These are phyloP conservation scores for Parotocinclus haroldoi DNA, from an alignment of 2,797 vertebrate genomes.

Conservation along the genomic window DNA sequence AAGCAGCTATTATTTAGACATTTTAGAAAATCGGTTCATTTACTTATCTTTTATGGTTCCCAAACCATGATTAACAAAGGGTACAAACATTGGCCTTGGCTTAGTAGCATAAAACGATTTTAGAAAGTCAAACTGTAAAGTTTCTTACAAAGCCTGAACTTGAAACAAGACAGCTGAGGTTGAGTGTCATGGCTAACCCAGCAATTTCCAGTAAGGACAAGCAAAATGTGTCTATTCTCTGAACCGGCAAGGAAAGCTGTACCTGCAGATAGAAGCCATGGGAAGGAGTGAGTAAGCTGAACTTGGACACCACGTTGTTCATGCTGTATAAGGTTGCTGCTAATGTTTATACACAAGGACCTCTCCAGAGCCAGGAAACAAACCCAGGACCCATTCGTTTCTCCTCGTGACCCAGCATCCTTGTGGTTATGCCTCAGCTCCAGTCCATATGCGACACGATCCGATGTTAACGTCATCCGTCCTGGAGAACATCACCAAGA, in stretches of 20 bases:
- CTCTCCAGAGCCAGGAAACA: constrained; percentile 59
- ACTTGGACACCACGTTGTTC: constrained; percentile 53
- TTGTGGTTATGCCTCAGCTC: constrained; percentile 66
- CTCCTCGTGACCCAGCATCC: constrained; percentile 43
- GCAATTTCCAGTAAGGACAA: no score
- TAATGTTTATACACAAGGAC: constrained; percentile 66
- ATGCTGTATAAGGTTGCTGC: constrained; percentile 37
- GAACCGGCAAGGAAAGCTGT: neutral
- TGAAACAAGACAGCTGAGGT: no score
- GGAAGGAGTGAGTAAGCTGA: constrained; percentile 65
- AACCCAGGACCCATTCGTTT: constrained; percentile 47
- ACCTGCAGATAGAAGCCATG: constrained; percentile 62
- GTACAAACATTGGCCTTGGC: no score
- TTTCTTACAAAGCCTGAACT: no score
- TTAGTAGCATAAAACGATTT: no score
- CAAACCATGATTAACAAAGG: no score
- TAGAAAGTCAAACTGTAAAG: no score
- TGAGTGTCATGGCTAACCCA: no score
- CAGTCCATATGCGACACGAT: constrained; percentile 62
- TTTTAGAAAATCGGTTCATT: no score
- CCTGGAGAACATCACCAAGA: constrained; percentile 2
- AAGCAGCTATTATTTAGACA: no score
- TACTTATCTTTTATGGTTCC: no score
- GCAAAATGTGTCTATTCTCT: no score
- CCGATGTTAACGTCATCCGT: constrained; percentile 64